These are phyloP conservation scores for Eubucco bourcierii DNA, from an alignment of 2,113 vertebrate genomes.

Conservation along the genomic window DNA sequence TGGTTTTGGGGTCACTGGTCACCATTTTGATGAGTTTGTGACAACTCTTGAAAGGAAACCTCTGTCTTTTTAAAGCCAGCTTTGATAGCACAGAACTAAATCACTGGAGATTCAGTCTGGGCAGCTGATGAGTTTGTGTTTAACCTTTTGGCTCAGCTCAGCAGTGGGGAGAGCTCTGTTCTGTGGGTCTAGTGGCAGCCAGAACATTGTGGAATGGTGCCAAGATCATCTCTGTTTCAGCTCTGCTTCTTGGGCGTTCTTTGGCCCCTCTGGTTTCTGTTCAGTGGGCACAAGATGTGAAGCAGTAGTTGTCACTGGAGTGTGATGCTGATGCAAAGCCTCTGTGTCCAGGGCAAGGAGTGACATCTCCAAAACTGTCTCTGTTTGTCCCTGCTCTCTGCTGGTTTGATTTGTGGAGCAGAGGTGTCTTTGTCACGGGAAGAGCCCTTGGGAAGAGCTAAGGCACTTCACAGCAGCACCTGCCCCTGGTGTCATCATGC, in stretches of 20 bases:
- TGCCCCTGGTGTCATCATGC: background rate
- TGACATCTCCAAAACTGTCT: background rate
- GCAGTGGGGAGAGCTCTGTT: background rate
- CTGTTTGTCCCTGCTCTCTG: background rate
- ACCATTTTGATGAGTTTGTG: background rate
- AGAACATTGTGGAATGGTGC: rapidly evolving
- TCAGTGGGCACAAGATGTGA: rapidly evolving
- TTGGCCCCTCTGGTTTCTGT: background rate
- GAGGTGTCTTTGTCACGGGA: rapidly evolving
- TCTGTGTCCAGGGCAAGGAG: too few species aligned
- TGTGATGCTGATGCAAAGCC: rapidly evolving
- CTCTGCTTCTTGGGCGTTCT: rapidly evolving
- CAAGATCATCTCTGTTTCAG: background rate
- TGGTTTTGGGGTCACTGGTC: rapidly evolving
- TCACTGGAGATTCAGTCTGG: background rate
- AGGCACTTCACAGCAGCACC: background rate
- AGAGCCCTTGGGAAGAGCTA: background rate
- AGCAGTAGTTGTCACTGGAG: background rate
- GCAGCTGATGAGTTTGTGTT: background rate
- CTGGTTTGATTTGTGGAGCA: rapidly evolving
- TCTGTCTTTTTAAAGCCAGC: background rate
- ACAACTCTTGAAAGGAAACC: background rate
- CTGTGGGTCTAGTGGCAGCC: rapidly evolving
- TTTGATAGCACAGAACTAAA: background rate
- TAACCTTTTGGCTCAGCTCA: background rate